Evolutionary conservation across 2,888 invertebrate genomes (phyloP), one percentile per base, ranked within the genome.

Genomic region (Drosophila formosana): DNA sequence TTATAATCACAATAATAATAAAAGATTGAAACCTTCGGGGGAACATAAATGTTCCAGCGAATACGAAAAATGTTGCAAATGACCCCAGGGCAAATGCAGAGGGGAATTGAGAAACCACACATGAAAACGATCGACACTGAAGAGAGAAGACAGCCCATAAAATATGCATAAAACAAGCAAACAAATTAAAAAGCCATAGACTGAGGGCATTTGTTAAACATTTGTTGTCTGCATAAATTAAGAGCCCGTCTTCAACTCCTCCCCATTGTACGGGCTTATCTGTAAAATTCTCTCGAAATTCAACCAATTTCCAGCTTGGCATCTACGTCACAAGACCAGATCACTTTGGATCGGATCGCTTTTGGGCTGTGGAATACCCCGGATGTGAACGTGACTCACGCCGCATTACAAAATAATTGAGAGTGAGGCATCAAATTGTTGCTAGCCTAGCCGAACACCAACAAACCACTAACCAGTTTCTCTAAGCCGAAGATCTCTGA

Each of bases 341-440:
- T 37, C 37, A n/a, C 11, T 37, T 18, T 2, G 3, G 37, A 4
- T 51, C 46, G 18, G 26, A 11, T 37, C 18, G 18, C 18, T 32
- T 52, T 43, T 43, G 49, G 56, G 32, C 57, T 64, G 65, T 46
- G 87, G 87, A 83, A 87, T 80, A 73, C 87, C 87, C 87, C 83
- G 83, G 82, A 87, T 75, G 73, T 72, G 62, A 25, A 43, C 41
- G 46, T 84, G 83, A 83, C 66, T 83, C 83, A 83, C 73, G 64
- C 46, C 37, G 23, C 46, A 47, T 60, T 55, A 56, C 56, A 64
- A 47, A 53, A 30, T 46, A 50, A 56, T 57, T 65, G 52, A 53
- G 65, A 50, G 55, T 72, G 60, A 66, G 51, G 58, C 74, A 66
- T 52, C 71, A 51, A 47, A 43, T 55, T 50, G 47, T 34, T 62